These are phyloP conservation scores for Ichneumoninae sp. DNA, from an alignment of 2,888 invertebrate genomes.

Conservation along the genomic window DNA sequence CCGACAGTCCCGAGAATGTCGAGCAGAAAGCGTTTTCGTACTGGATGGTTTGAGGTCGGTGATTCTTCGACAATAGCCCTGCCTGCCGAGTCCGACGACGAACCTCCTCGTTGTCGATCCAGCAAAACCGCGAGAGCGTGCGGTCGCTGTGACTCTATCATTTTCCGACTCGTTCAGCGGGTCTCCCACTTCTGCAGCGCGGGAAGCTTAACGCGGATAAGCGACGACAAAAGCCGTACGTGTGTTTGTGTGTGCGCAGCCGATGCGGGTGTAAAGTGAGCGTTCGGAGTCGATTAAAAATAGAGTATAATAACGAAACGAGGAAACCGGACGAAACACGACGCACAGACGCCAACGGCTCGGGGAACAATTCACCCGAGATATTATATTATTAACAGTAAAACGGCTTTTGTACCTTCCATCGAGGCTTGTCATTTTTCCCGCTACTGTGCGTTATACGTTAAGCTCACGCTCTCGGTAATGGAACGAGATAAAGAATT, in stretches of 20 bases:
- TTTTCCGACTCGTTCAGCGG: constrained; percentile 52
- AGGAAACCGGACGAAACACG: constrained; percentile 14
- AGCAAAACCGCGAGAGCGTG: constrained; percentile 31
- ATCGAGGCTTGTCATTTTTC: constrained; percentile 20
- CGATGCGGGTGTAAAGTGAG: neutral
- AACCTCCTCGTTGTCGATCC: constrained; percentile 23
- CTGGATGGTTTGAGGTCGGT: constrained; percentile 54
- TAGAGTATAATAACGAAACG: constrained; percentile 48
- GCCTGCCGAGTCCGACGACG: constrained; percentile 10
- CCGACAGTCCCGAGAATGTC: constrained; percentile 31
- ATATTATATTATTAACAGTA: constrained; percentile 26
- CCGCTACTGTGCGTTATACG: neutral
- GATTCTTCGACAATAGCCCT: constrained; percentile 50
- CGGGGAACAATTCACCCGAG: constrained; percentile 30
- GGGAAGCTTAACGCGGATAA: constrained; percentile 58
- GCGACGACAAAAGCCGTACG: constrained; percentile 50
- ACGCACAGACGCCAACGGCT: neutral
- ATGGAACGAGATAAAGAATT: constrained; percentile 1
- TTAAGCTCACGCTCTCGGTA: neutral
- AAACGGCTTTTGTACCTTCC: constrained; percentile 5
- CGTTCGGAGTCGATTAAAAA: constrained; percentile 53
- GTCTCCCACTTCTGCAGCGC: constrained; percentile 67
- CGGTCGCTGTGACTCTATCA: constrained; percentile 40
- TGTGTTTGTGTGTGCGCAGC: neutral
- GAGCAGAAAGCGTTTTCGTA: constrained; percentile 25